Base-by-base conservation (phyloP, 2,888 invertebrate species). In the Cerastis leucographa region DNA sequence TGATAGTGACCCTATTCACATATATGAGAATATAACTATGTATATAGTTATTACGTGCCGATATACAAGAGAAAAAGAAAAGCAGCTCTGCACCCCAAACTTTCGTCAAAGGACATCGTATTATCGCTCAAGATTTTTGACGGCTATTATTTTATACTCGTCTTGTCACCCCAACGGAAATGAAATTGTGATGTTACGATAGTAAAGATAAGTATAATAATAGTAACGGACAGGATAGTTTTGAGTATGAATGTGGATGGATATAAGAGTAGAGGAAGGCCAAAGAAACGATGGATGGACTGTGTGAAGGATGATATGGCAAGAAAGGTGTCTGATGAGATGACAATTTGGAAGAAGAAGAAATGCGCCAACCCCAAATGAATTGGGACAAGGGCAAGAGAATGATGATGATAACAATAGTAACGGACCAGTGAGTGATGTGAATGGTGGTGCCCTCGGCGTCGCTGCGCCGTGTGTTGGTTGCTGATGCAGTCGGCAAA, bases 401-500 rank as follows among this genome's bases (percentile, higher is more conserved):
- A 35, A 35, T 35, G 35, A 35, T 35, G 35, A 35, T 3, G 35
- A 40, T 9, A 12, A 14, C 19, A 54, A 40, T n/a, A 74, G 62
- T 51, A 70, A 87, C 91, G 81, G 78, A 96, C 96, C 93, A 96
- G 87, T 35, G 95, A 95, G 77, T 94, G 91, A 64, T 93, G 93
- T 5, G 96, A 96, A 59, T 94, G 92, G 67, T 95, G 94, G 72
- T 94, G 95, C 0, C 93, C 93, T 14, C 95, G 90, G 79, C 97
- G 91, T 69, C 97, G 92, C 83, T 97, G 97, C 17, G 97, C 96
- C 2, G 95, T 94, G 89, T 97, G 97, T 90, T 97, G 97, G 74
- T 97, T 97, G 80, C 96, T 97, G 84, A 97, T 96, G 87, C 97
- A 97, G 91, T 98, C 98, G 1, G 96, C 95, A 89, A 97, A 97